phyloP scores from a whole-genome alignment of 1,140 invertebrate species.

The Hylaeus volcanicus region DNA sequence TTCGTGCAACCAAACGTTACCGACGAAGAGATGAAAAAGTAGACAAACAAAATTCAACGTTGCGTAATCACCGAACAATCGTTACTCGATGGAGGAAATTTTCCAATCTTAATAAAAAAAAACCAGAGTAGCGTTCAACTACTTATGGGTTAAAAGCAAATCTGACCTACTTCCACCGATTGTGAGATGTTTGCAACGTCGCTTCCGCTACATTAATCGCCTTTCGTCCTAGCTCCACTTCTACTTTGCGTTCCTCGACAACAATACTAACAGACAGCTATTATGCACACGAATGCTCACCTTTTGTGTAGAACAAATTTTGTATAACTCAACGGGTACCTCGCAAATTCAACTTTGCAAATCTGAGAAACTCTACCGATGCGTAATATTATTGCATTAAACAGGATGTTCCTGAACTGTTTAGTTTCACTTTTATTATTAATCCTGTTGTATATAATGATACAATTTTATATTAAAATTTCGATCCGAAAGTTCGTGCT shows the following conservation, averaged over 20 bases:
- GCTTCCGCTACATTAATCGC: constrained; percentile 8
- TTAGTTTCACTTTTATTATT: too few relatives aligned
- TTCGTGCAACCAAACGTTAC: too few relatives aligned
- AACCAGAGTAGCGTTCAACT: neutral
- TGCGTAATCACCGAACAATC: neutral
- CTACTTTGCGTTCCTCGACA: neutral
- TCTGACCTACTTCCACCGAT: neutral
- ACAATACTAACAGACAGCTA: neutral
- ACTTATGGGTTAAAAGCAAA: neutral
- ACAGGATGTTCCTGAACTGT: too few relatives aligned
- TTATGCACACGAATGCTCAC: neutral
- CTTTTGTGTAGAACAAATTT: neutral
- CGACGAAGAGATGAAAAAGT: too few relatives aligned
- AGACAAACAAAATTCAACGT: too few relatives aligned
- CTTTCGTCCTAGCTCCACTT: neutral
- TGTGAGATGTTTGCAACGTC: neutral
- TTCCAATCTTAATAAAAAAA: constrained; percentile 6
- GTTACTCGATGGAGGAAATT: neutral
- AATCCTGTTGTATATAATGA: too few relatives aligned
- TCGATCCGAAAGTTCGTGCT: too few relatives aligned
- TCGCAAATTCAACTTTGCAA: too few relatives aligned
- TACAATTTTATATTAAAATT: too few relatives aligned
- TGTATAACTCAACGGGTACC: neutral
- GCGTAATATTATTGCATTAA: too few relatives aligned
- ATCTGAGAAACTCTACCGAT: too few relatives aligned